Base-by-base conservation (phyloP, 2,888 invertebrate species). In the Cheiracanthium punctorium region DNA sequence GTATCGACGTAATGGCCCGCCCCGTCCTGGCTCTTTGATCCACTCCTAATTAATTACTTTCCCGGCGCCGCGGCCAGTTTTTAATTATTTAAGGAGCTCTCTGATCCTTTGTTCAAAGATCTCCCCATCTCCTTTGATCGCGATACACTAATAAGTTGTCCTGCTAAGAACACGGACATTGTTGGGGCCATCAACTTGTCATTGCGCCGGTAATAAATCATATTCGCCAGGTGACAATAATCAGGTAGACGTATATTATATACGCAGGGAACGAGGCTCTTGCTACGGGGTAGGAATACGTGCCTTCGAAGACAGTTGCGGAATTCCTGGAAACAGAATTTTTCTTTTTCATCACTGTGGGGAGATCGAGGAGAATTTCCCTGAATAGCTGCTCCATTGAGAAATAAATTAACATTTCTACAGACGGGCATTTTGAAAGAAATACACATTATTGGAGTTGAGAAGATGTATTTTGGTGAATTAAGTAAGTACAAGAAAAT, bases 111-210 rank as follows among this genome's bases (percentile, higher is more conserved):
- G 8, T 8, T 58, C 17, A 4, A 17, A 58, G 17, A 17, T 17
- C 17, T 10, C n/a, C 20, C 20, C 58, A 24, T 58, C 58, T 58
- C 58, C 58, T 58, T 58, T 58, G 58, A 58, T 58, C 58, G 58
- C 20, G 24, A 20, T 58, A 58, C 24, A 58, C 24, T 58, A 58
- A 58, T 58, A 58, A 58, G 58, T 24, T 58, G 58, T 58, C 58
- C 58, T 17, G 58, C 14, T 24, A 58, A 24, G 58, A 58, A 58
- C 58, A 58, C 24, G 58, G 58, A 58, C 58, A 58, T 58, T 58
- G 58, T 58, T 58, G 24, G 58, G 58, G 58, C 58, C 58, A 58
- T 58, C 58, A 58, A 58, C 58, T 58, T 58, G 58, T 58, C 58
- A 58, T 58, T 58, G 58, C 58, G 1, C 24, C 58, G 24, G 24